These are phyloP conservation scores for Nemurella pictetii DNA, from an alignment of 2,888 invertebrate genomes.

Conservation along the genomic window DNA sequence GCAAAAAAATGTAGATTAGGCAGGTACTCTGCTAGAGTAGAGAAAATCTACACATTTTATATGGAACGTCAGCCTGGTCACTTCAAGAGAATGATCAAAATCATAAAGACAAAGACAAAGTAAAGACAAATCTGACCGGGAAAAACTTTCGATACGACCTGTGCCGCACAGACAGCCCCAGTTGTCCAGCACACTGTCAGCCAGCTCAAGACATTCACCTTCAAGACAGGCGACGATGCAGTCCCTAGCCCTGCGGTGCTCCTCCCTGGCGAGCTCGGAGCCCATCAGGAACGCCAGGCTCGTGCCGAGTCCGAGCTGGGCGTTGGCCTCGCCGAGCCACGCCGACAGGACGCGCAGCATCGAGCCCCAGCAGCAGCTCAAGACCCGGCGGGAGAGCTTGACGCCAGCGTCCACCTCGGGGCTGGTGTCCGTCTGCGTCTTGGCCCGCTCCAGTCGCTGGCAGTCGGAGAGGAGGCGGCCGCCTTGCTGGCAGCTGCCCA, in stretches of 20 bases:
- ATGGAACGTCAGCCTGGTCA: too few relatives aligned
- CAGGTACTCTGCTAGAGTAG: too few relatives aligned
- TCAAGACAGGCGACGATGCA: conserved; percentile 86
- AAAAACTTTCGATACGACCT: too few relatives aligned
- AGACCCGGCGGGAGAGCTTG: conserved; percentile 61
- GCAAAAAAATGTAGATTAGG: too few relatives aligned
- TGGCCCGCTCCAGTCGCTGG: conserved; percentile 79
- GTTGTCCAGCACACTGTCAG: neutral
- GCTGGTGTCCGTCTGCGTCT: conserved; percentile 66
- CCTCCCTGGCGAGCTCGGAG: conserved; percentile 54
- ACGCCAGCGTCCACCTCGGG: conserved; percentile 73
- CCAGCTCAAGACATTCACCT: conserved; percentile 53
- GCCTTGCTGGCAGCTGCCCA: conserved; percentile 67
- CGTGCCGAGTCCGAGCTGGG: conserved; percentile 52
- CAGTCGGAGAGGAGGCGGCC: conserved; percentile 84
- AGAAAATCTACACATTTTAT: too few relatives aligned
- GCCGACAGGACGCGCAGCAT: conserved; percentile 86
- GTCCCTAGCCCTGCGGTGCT: conserved; percentile 62
- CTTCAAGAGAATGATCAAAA: too few relatives aligned
- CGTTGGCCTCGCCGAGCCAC: conserved; percentile 62
- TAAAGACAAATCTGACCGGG: too few relatives aligned
- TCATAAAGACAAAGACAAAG: too few relatives aligned
- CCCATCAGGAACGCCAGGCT: conserved; percentile 52
- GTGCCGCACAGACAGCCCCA: too few relatives aligned
- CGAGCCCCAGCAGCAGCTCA: conserved; percentile 91